phyloP scores from a whole-genome alignment of 2,797 vertebrate species.

The Gadopsis bispinosus region DNA sequence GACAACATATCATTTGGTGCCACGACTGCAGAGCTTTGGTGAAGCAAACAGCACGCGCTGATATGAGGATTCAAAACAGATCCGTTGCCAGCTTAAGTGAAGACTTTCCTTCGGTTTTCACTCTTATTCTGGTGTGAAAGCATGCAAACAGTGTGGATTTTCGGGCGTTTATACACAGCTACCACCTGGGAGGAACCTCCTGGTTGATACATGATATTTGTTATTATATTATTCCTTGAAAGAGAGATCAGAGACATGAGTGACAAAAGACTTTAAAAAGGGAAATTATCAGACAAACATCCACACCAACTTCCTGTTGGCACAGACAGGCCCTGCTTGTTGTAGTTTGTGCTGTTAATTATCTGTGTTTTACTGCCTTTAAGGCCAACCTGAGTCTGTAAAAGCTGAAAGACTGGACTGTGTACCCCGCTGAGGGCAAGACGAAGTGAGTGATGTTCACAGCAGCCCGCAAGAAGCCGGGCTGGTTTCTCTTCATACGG shows the following conservation, averaged over 20 bases:
- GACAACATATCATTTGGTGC: not conserved
- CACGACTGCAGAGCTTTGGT: too few species aligned
- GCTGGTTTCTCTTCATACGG: not conserved
- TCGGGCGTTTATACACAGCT: too few species aligned
- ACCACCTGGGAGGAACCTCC: too few species aligned
- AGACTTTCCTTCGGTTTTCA: too few species aligned
- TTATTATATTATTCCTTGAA: not conserved
- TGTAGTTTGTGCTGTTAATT: constrained; percentile 9
- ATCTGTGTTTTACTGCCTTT: not conserved
- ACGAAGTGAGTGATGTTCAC: constrained; percentile 8
- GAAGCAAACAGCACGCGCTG: too few species aligned
- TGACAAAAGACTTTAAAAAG: not conserved
- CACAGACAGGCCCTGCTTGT: not conserved
- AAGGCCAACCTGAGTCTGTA: not conserved
- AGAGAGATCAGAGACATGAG: not conserved
- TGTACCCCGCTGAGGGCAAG: constrained; percentile 7
- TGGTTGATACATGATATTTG: not conserved
- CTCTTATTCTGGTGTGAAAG: too few species aligned
- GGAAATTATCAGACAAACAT: not conserved
- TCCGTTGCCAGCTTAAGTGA: too few species aligned
- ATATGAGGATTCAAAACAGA: too few species aligned
- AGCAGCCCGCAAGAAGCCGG: not conserved
- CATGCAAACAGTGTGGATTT: not conserved
- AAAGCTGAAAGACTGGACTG: not conserved
- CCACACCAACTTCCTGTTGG: not conserved